These are phyloP conservation scores for Callopanchax toddi DNA, from an alignment of 2,113 vertebrate species.

Conservation along the genomic window DNA sequence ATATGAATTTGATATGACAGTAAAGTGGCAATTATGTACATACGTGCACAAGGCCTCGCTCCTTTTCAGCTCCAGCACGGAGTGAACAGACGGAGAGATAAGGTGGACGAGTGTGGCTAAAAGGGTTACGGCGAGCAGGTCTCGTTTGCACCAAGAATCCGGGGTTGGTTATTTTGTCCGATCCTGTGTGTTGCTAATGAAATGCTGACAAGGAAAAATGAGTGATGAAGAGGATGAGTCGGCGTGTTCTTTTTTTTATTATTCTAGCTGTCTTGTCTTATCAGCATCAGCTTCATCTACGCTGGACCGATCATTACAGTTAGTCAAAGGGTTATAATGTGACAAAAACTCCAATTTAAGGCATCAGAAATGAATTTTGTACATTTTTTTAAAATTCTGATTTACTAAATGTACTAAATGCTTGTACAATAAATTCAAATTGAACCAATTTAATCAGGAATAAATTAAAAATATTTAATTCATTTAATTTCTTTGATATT, in stretches of 20 bases:
- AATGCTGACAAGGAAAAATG: constrained; percentile 36
- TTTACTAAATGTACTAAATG: too few species aligned
- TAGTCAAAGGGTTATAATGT: not conserved
- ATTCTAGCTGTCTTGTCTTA: constrained; percentile 43
- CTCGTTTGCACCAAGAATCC: constrained; percentile 39
- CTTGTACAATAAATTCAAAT: not conserved
- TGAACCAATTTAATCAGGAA: too few species aligned
- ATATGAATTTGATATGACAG: constrained; percentile 83
- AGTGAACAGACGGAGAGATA: constrained; percentile 22
- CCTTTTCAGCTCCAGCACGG: constrained; percentile 58
- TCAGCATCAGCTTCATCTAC: constrained; percentile 48
- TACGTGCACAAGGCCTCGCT: constrained; percentile 59
- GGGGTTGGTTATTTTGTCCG: constrained; percentile 35
- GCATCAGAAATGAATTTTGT: not conserved
- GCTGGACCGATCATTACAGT: constrained; percentile 3
- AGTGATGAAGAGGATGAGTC: constrained; percentile 52
- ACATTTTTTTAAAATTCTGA: too few species aligned
- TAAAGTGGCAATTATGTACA: constrained; percentile 81
- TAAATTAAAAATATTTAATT: not conserved
- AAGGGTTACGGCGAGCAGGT: constrained; percentile 28
- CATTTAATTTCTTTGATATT: not conserved
- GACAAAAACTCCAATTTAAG: constrained; percentile 9
- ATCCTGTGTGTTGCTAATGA: constrained; percentile 59
- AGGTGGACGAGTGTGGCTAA: constrained; percentile 47
- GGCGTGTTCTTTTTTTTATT: constrained; percentile 14